Percentiles rank a stretch among this genome's conserved stretches.
Evolutionary conservation across 2,888 invertebrate species (phyloP).

Genomic region (Acronicta psi): DNA sequence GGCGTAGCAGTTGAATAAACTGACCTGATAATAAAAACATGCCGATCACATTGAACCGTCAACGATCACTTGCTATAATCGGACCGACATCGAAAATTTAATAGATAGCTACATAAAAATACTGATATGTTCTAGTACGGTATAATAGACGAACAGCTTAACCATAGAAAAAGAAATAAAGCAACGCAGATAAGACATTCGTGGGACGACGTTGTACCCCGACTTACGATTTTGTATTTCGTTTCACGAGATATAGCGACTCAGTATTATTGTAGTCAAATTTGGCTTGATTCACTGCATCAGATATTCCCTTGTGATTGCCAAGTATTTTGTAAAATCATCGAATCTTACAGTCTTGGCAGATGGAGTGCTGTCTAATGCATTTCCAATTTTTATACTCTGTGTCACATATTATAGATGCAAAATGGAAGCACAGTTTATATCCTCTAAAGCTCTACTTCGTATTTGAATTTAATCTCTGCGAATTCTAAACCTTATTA

Average conservation of each 20-base stretch:
- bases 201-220: constrained; percentile 26
- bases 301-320: constrained; percentile 31
- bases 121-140: too few relatives aligned
- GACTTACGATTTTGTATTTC: constrained; percentile 45
- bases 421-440: constrained; percentile 20
- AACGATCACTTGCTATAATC: too few relatives aligned
- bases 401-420: constrained; percentile 6
- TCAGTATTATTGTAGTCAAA: constrained; percentile 39
- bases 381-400: constrained; percentile 24
- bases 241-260: constrained; percentile 23
- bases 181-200: constrained; percentile 42
- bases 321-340: constrained; percentile 28
- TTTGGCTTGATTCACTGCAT: constrained; percentile 45
- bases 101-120: too few relatives aligned
- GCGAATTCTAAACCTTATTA: constrained; percentile 47
- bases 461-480: constrained; percentile 50
- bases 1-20: too few relatives aligned
- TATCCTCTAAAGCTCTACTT: constrained; percentile 19
- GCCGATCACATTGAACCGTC: too few relatives aligned
- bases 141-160: too few relatives aligned
- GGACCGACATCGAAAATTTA: too few relatives aligned
- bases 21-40: too few relatives aligned
- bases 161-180: constrained; percentile 53
- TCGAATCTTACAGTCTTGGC: constrained; percentile 26
- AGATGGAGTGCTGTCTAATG: constrained; percentile 10